A percentile compares a stretch with the other conserved stretches of the same genome.
phyloP scores from a whole-genome alignment of 2,797 vertebrate species.

The Cuniculus paca region DNA sequence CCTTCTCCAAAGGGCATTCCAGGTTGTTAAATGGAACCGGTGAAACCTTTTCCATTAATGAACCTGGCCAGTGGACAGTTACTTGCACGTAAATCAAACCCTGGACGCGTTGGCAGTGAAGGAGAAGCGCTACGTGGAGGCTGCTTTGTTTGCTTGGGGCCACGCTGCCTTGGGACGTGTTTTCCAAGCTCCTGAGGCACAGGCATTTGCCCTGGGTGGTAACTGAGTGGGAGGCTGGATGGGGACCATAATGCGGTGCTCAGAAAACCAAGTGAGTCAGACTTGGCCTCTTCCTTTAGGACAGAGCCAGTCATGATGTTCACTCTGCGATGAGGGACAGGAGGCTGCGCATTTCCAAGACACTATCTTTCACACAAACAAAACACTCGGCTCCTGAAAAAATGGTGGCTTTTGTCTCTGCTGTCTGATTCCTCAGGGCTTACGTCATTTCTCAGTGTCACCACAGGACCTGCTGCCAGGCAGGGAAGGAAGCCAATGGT shows the following conservation, averaged over 20 bases:
- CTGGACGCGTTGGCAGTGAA: background rate
- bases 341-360: background rate
- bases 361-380: conserved; percentile 15
- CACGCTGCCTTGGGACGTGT: background rate
- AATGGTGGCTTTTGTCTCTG: background rate
- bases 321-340: background rate
- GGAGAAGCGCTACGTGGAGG: background rate
- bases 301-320: background rate
- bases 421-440: background rate
- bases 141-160: conserved; percentile 19
- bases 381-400: conserved; percentile 30
- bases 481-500: background rate
- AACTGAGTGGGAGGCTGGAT: background rate
- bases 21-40: conserved; percentile 70
- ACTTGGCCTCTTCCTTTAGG: background rate
- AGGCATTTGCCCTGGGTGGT: conserved; percentile 50
- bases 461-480: background rate
- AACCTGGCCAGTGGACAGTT: conserved; percentile 64
- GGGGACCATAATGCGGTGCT: background rate
- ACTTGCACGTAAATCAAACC: conserved; percentile 42
- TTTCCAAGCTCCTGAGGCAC: conserved; percentile 43
- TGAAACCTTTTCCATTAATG: conserved; percentile 60
- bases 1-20: conserved; percentile 74
- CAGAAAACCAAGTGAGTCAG: conserved; percentile 25
- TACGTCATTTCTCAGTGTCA: background rate